Evolutionary conservation across 2,113 vertebrate genomes (phyloP).

Genomic region (Hypanus sabinus): DNA sequence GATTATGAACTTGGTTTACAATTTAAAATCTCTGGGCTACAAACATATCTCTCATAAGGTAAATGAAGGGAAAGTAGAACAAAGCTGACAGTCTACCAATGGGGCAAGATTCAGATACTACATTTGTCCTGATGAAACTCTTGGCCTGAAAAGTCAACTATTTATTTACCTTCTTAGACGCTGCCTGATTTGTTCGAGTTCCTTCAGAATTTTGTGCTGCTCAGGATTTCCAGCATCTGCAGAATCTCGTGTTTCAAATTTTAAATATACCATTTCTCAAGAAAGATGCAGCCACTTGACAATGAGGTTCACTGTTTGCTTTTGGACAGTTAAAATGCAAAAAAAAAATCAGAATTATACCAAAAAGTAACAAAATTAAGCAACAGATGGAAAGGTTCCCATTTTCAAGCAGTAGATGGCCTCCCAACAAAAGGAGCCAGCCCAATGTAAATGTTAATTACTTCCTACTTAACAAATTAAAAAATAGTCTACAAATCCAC

Average conservation of each 20-base stretch:
- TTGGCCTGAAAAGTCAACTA: no score
- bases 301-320: neutral
- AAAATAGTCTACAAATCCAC: no score
- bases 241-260: no score
- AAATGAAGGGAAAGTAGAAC: neutral
- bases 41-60: neutral
- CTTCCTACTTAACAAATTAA: neutral
- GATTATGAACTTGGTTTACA: neutral
- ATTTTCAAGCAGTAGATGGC: neutral
- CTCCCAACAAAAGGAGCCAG: neutral
- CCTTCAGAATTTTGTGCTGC: no score
- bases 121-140: no score
- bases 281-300: neutral
- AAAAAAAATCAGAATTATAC: no score
- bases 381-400: neutral
- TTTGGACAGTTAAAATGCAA: no score
- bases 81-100: neutral
- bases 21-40: neutral
- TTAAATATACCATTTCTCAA: neutral
- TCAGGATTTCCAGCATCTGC: no score
- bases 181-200: no score
- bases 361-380: neutral
- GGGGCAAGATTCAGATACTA: no score
- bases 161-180: no score
- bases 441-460: neutral